Percentiles rank a stretch among this genome's conserved stretches.
phyloP scores from a whole-genome alignment of 2,888 invertebrate species.

The Sphinx pinastri region DNA sequence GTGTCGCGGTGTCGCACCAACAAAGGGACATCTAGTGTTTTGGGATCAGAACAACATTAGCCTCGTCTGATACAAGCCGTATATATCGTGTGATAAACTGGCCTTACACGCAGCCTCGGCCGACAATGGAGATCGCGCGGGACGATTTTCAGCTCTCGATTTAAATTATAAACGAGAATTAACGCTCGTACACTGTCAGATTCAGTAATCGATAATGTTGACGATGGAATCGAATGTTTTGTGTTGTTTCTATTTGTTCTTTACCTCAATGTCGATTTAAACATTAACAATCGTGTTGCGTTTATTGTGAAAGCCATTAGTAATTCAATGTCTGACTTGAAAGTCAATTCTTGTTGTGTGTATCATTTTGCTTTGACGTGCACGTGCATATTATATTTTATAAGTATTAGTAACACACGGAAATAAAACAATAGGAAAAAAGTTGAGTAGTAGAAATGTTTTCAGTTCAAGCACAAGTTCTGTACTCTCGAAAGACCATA shows the following conservation, averaged over 20 bases:
- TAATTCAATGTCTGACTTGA: not conserved
- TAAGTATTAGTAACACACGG: no score
- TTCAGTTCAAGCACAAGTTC: not conserved
- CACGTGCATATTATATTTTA: not conserved
- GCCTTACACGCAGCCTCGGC: slow-evolving; percentile 18
- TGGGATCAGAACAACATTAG: slow-evolving; percentile 26
- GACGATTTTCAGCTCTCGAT: slow-evolving; percentile 19
- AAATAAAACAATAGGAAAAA: not conserved
- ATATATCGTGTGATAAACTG: slow-evolving; percentile 23
- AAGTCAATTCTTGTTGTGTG: not conserved
- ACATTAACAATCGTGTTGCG: not conserved
- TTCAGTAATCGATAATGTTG: slow-evolving; percentile 17
- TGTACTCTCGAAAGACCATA: not conserved
- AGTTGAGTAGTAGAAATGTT: not conserved
- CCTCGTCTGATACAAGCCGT: slow-evolving; percentile 24
- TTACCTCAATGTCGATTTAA: not conserved
- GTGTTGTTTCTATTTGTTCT: slow-evolving; percentile 4
- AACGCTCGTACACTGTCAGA: slow-evolving; percentile 15
- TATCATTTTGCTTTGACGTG: not conserved
- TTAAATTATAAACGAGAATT: slow-evolving; percentile 21
- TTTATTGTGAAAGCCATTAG: not conserved
- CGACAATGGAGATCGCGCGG: slow-evolving; percentile 10
- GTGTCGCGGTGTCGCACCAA: slow-evolving; percentile 19
- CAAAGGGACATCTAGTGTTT: slow-evolving; percentile 27
- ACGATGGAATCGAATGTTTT: slow-evolving; percentile 10